phyloP scores from a whole-genome alignment of 2,888 invertebrate species.

The Alcis repandata region DNA sequence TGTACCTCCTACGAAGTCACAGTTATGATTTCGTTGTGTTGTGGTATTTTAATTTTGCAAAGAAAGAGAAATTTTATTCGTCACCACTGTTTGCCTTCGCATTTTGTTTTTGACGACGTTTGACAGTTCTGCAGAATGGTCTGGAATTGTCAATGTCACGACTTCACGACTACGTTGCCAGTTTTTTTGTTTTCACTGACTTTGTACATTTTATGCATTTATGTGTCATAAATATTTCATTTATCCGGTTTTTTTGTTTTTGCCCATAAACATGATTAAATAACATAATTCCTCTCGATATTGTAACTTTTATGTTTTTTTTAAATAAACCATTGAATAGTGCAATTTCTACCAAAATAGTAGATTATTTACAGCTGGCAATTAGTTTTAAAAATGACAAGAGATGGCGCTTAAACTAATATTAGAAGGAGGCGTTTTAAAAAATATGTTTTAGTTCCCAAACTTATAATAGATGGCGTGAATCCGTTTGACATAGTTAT shows the following conservation, averaged over 20 bases:
- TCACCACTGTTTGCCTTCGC: slow-evolving; percentile 19
- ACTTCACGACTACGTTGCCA: too few relatives aligned
- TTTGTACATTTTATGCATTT: background rate
- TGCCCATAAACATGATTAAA: too few relatives aligned
- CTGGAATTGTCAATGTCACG: background rate
- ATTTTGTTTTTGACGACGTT: too few relatives aligned
- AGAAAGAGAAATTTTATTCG: slow-evolving; percentile 13
- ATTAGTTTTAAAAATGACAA: too few relatives aligned
- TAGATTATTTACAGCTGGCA: too few relatives aligned
- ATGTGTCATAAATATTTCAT: background rate
- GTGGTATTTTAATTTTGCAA: slow-evolving; percentile 41
- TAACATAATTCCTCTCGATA: too few relatives aligned
- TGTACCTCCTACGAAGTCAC: slow-evolving; percentile 52
- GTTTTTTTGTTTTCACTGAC: background rate
- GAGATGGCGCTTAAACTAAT: too few relatives aligned
- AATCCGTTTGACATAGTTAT: too few relatives aligned
- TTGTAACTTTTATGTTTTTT: background rate
- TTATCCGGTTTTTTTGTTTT: too few relatives aligned
- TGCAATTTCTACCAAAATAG: background rate
- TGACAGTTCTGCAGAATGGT: background rate
- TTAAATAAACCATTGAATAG: background rate
- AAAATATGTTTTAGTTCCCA: too few relatives aligned
- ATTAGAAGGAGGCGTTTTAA: too few relatives aligned
- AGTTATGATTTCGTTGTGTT: slow-evolving; percentile 40
- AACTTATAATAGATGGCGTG: too few relatives aligned